Base-by-base conservation (phyloP, 1,140 invertebrate species). In the Drosophila orosa region DNA sequence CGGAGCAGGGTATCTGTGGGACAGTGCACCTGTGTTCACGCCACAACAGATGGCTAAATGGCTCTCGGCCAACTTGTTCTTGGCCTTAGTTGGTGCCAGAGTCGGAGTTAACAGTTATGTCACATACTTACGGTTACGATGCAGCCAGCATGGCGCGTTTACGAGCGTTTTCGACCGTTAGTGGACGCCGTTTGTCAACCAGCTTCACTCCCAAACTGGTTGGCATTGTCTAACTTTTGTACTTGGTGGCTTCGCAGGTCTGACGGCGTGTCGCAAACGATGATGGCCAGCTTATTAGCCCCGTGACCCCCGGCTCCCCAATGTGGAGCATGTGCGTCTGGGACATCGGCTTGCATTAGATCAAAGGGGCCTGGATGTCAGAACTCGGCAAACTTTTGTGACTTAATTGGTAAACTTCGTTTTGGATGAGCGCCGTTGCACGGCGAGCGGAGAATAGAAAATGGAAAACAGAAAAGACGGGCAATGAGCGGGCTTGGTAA, bases 331-430 rank as follows among this genome's bases (percentile, higher is more conserved):
- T 48, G 35, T 48, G 44, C 65, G 66, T 47, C 22, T 44, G 31
- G 44, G 39, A 56, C 65, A 86, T 87, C 83, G 81, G 63, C 71
- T 82, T 78, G 78, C 71, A 86, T 77, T 83, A 89, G 50, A 72
- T 47, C 62, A 63, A 40, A 60, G 58, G 57, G 33, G 71, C 47
- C 50, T 40, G 44, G 76, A 63, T 68, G 80, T 79, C 82, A 87
- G 29, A 87, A 79, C 55, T 59, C 71, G 60, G 71, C 40, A 80
- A 87, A 87, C 42, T 89, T 87, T 83, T 73, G 60, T 56, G 79
- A 77, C 74, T 83, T 87, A 87, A 87, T 87, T 89, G 80, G 68
- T 80, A 89, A 87, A 89, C 79, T 87, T 86, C 50, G 71, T 52
- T 61, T 71, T 40, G 47, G 75, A 31, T 61, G 63, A 45, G 74